Evolutionary conservation across 2,113 vertebrate genomes (phyloP).

Genomic region (Chloropsis cyanopogon): DNA sequence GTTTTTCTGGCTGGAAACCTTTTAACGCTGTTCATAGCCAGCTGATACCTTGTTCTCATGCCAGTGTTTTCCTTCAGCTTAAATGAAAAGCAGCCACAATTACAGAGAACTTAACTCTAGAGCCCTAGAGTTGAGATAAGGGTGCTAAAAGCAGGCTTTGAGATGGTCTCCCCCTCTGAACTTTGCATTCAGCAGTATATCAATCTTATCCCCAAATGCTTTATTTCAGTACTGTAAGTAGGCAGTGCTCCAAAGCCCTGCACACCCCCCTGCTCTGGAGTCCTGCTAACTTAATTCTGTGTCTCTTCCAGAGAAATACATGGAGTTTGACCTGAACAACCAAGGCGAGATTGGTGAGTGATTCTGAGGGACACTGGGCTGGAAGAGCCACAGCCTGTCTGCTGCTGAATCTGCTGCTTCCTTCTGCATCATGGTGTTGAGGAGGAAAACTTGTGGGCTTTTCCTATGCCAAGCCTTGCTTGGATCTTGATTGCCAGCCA

Average conservation of each 20-base stretch:
- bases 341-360: conserved; percentile 97
- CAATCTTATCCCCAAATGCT: not conserved
- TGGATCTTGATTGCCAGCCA: not conserved
- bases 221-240: not conserved
- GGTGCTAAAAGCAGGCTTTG: not conserved
- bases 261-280: not conserved
- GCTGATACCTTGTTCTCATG: conserved; percentile 53
- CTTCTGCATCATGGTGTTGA: not conserved
- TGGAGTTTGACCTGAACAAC: conserved; percentile 97
- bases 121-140: not conserved
- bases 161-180: not conserved
- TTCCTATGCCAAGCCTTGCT: not conserved
- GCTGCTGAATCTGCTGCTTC: not conserved
- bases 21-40: not conserved
- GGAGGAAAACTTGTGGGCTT: not conserved
- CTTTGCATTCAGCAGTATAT: not conserved
- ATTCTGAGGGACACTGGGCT: not conserved
- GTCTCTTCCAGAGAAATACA: conserved; percentile 90
- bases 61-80: conserved; percentile 47
- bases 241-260: not conserved
- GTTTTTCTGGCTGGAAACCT: conserved; percentile 49
- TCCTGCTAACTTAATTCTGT: conserved; percentile 34
- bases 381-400: not conserved
- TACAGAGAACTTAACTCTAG: conserved; percentile 22
- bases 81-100: conserved; percentile 32